phyloP scores from a whole-genome alignment of 1,140 invertebrate species.

The Caenorhabditis remanei region DNA sequence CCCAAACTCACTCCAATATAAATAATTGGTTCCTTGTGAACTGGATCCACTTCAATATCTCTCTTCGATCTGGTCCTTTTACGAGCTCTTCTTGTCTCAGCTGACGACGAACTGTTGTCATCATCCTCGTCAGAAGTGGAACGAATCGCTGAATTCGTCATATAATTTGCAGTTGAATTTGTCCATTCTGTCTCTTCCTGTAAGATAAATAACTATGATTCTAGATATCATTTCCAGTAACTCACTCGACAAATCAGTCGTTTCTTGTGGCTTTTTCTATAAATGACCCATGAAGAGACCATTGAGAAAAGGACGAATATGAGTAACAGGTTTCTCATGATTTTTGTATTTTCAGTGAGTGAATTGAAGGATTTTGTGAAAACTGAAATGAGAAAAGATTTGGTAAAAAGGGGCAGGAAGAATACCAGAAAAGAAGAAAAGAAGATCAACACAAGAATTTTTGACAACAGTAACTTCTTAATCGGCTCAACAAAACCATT shows the following conservation, averaged over 20 bases:
- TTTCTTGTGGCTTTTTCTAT: slow-evolving; percentile 59
- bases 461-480: slow-evolving; percentile 19
- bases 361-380: neutral
- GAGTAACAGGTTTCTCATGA: slow-evolving; percentile 14
- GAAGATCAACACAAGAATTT: neutral
- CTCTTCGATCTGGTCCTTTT: slow-evolving; percentile 27
- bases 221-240: neutral
- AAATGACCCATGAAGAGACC: slow-evolving; percentile 59
- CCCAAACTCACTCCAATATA: slow-evolving; percentile 52
- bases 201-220: neutral
- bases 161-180: slow-evolving; percentile 43
- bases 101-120: slow-evolving; percentile 24
- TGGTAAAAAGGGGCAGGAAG: neutral
- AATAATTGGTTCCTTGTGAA: slow-evolving; percentile 56
- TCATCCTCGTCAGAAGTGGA: slow-evolving; percentile 29
- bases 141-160: slow-evolving; percentile 9
- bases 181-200: slow-evolving; percentile 62
- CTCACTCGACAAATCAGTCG: slow-evolving; percentile 50
- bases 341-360: neutral
- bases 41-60: slow-evolving; percentile 60
- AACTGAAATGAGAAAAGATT: slow-evolving; percentile 28
- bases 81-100: slow-evolving; percentile 12
- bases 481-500: slow-evolving; percentile 22
- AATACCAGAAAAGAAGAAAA: neutral
- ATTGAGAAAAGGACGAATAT: slow-evolving; percentile 13